Evolutionary conservation across 2,113 vertebrate species (phyloP), one percentile per base, ranked within the genome.

Genomic region (Cyanoramphus novaezelandiae): DNA sequence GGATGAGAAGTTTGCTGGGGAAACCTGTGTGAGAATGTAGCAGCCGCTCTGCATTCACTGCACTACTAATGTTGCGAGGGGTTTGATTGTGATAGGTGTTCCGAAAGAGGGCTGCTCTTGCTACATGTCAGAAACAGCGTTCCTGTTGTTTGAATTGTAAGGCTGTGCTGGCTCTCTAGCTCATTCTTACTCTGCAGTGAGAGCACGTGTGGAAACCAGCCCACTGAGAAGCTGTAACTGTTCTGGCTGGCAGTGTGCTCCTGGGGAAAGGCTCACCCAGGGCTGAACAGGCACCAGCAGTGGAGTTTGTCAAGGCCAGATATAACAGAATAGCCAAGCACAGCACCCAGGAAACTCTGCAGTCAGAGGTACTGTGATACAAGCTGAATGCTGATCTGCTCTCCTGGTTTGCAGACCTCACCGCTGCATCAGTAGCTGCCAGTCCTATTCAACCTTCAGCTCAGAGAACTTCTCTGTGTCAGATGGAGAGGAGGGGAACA

Each of bases 391-490:
- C 57, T 59, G 49, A 69, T 29, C 35, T 41, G 31, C 33, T 65
- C 35, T 83, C 53, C 37, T 82, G 68, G 35, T 65, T 88, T 96
- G 80, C 93, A 99, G 99, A 94, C 99, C 99, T 92, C 99, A 99
- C 91, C 98, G 99, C 90, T 99, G 99, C 72, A 99, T 99, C 96
- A 99, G 98, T 95, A 99, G 99, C 97, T 99, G 99, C 97, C 99
- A 99, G 98, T 99, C 99, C 4, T 99, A 99, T 93, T 99, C 99
- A 7, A 99, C 99, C 43, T 99, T 99, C 97, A 99, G 99, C 97
- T 99, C 99, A 0, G 99, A 99, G 98, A 99, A 99, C 96, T 98
- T 99, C 97, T 99, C 99, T 0, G 99, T 99, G 96, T 99, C 99
- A 1, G 99, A 99, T 5, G 99, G 99, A 17, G 99, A 99, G 96